Evolutionary conservation across 1,140 invertebrate species (phyloP).

Genomic region (Drosophila busckii): DNA sequence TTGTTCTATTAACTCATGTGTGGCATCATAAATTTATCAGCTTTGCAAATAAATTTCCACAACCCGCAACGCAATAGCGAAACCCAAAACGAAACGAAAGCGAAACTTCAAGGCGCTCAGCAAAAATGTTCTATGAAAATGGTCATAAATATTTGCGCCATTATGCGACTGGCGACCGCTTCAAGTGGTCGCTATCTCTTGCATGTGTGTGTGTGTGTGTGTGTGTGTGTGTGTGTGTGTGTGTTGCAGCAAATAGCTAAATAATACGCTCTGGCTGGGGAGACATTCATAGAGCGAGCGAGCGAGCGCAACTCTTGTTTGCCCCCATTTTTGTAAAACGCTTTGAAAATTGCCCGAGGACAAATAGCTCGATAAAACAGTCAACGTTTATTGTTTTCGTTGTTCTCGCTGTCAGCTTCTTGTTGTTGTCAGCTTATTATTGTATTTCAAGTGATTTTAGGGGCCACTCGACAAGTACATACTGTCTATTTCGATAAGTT

Average conservation of each 20-base stretch:
- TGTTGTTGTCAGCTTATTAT: constrained; percentile 57
- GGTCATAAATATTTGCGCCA: constrained; percentile 69
- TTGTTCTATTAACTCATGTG: constrained; percentile 72
- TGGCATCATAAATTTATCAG: constrained; percentile 67
- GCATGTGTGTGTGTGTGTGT: background rate
- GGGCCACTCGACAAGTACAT: constrained; percentile 19
- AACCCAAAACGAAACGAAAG: constrained; percentile 5
- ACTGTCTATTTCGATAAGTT: too few relatives aligned
- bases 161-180: constrained; percentile 53
- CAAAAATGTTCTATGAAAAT: constrained; percentile 41
- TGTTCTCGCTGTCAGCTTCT: constrained; percentile 13
- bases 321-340: constrained; percentile 41
- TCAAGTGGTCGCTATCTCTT: constrained; percentile 41
- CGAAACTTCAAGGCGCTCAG: background rate
- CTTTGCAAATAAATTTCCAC: constrained; percentile 58
- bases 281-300: constrained; percentile 6
- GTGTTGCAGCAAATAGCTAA: constrained; percentile 55
- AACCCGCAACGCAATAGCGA: constrained; percentile 10
- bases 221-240: background rate
- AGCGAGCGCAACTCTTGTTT: constrained; percentile 12
- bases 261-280: constrained; percentile 39
- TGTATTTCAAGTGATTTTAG: constrained; percentile 64
- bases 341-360: constrained; percentile 57
- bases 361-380: constrained; percentile 66
- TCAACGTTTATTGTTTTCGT: constrained; percentile 54